Conservation (phyloP, 2,113 vertebrate species). For the Pedetes capensis region DNA sequence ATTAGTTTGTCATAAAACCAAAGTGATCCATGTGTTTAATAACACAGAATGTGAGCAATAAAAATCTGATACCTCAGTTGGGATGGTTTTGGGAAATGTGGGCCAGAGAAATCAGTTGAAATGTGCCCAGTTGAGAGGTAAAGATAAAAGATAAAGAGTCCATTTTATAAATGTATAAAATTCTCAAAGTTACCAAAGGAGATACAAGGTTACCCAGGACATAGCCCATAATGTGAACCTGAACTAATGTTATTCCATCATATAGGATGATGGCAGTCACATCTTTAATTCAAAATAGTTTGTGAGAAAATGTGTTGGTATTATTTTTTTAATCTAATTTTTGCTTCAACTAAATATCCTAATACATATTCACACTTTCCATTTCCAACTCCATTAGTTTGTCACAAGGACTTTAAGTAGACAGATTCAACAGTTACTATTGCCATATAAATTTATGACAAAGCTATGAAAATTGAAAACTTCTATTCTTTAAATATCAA, state of each 20-base stretch:
- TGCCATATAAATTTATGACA: constrained; percentile 57
- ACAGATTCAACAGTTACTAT: constrained; percentile 34
- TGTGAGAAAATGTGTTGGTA: neutral
- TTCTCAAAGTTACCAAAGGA: constrained; percentile 38
- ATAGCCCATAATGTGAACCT: neutral
- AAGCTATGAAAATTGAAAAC: constrained; percentile 22
- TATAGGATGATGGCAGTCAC: neutral
- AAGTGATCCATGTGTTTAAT: constrained; percentile 65
- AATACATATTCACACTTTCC: neutral
- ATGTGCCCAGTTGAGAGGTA: neutral
- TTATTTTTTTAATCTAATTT: neutral
- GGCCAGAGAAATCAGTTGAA: constrained; percentile 31
- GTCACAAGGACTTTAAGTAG: constrained; percentile 63
- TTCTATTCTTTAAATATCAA: constrained; percentile 42
- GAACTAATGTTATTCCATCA: constrained; percentile 7
- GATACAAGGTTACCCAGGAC: constrained; percentile 6
- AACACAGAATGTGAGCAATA: constrained; percentile 54
- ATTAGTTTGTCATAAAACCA: constrained; percentile 60
- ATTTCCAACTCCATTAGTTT: neutral
- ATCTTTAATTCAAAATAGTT: neutral
- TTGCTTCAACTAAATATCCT: neutral
- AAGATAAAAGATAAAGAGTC: neutral
- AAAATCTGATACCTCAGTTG: neutral
- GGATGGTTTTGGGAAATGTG: constrained; percentile 51
- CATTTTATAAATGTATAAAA: constrained; percentile 30